Base-by-base conservation (phyloP, 1,140 invertebrate genomes). In the Orchesella cincta region DNA sequence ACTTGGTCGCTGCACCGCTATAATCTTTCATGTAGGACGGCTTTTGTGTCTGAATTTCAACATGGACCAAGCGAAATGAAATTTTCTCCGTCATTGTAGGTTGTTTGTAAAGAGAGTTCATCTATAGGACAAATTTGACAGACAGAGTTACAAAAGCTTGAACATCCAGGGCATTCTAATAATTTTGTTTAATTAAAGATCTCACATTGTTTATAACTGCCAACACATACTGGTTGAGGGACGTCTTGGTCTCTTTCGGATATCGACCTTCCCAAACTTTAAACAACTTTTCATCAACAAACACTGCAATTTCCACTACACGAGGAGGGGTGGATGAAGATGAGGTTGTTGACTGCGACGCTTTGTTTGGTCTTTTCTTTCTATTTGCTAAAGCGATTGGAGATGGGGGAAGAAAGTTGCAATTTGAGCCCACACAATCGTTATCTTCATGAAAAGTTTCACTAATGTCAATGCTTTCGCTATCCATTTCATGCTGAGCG, bases 301-400 rank as follows among this genome's bases (percentile, higher is more conserved):
- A 77, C 12, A 77, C 76, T 3, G 76, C 70, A 31, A 77, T 77
- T 52, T 77, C 76, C 0, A 76, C 28, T 23, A 76, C 26, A 39
- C 23, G 5, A 67, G 5, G 2, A 12, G 3, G 8, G 12, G 8
- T 23, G 5, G 26, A 31, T 29, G 1, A 18, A 31, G 3, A 5
- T n/a, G 54, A 3, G 33, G 1, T 33, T 31, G 29, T 67, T 12
- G 29, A 18, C 23, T 29, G 62, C 8, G 62, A 1, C 33, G 8
- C 23, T 67, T 29, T 23, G 3, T 23, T 12, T 67, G 62, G 3
- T 67, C 62, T n/a, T 67, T 29, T 67, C 33, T n/a, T 23, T 26
- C 26, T 16, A 46, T 46, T 26, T 12, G 31, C 8, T 5, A 67
- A 31, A 2, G 31, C 31, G 29, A 16, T 29, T 29, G 33, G 29